phyloP scores from a whole-genome alignment of 2,888 invertebrate species.

The Myopa testacea region DNA sequence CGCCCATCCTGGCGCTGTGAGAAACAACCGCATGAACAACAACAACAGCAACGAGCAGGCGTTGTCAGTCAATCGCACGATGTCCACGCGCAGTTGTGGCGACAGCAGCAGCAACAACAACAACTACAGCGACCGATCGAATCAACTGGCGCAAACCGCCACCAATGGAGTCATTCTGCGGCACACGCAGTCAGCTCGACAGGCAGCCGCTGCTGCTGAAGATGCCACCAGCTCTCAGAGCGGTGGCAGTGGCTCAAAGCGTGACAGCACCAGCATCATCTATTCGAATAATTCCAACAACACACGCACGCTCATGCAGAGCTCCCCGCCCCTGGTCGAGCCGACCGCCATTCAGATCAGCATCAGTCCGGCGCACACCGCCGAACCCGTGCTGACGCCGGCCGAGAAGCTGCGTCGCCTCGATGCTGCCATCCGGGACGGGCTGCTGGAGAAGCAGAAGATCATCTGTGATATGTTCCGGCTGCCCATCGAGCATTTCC shows the following conservation, averaged over 20 bases:
- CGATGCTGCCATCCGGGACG: conserved; percentile 77
- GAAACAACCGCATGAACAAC: conserved; percentile 46
- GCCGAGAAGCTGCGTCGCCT: conserved; percentile 81
- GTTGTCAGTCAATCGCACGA: conserved; percentile 56
- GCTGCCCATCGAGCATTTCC: conserved; percentile 78
- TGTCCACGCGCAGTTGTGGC: conserved; percentile 63
- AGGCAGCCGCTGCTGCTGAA: conserved; percentile 52
- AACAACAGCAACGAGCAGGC: conserved; percentile 22
- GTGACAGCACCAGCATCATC: conserved; percentile 66
- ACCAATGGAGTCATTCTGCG: conserved; percentile 55
- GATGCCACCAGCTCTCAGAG: conserved; percentile 44
- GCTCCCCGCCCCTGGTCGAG: conserved; percentile 65
- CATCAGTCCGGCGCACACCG: conserved; percentile 79
- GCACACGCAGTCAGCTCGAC: conserved; percentile 62
- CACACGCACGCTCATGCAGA: conserved; percentile 67
- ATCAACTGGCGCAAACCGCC: conserved; percentile 45
- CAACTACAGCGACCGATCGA: conserved; percentile 45
- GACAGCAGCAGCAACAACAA: conserved; percentile 57
- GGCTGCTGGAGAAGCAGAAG: conserved; percentile 78
- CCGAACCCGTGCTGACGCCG: conserved; percentile 82
- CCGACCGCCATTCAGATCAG: conserved; percentile 81
- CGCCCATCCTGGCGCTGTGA: conserved; percentile 36
- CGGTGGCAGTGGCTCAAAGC: conserved; percentile 58
- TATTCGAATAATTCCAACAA: conserved; percentile 68
- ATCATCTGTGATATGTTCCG: conserved; percentile 82